Conservation (phyloP, 2,888 invertebrate genomes). For the Macrosoma leucophasiata region DNA sequence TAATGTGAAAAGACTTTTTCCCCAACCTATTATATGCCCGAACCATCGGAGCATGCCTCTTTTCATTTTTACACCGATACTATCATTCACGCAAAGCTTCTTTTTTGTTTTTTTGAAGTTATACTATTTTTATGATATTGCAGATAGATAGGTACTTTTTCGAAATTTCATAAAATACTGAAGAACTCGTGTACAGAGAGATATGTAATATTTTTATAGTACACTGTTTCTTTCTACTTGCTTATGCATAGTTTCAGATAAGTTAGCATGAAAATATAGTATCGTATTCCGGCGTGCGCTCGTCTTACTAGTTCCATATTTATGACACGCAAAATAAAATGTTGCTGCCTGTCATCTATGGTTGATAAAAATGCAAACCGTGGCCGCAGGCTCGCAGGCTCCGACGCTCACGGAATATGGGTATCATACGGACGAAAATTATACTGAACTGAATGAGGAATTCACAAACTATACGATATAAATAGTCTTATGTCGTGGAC, state of each 20-base stretch:
- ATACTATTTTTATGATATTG: no score
- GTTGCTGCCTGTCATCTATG: slow-evolving; percentile 60
- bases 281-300: slow-evolving; percentile 50
- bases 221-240: slow-evolving; percentile 51
- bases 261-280: slow-evolving; percentile 64
- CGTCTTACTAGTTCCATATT: slow-evolving; percentile 64
- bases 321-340: slow-evolving; percentile 72
- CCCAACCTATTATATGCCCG: no score
- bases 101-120: no score
- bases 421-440: slow-evolving; percentile 33
- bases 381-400: slow-evolving; percentile 51
- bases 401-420: slow-evolving; percentile 55
- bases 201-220: slow-evolving; percentile 48
- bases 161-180: no score
- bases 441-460: slow-evolving; percentile 22
- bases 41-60: no score
- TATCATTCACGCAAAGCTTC: no score
- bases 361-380: slow-evolving; percentile 73
- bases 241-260: slow-evolving; percentile 70
- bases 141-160: no score
- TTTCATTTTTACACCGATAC: no score
- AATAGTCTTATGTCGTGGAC: no score
- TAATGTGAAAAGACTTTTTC: no score
- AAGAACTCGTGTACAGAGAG: no score
- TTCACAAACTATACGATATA: no score